Base-by-base conservation (phyloP, 1,140 invertebrate genomes). In the Bombus polaris region DNA sequence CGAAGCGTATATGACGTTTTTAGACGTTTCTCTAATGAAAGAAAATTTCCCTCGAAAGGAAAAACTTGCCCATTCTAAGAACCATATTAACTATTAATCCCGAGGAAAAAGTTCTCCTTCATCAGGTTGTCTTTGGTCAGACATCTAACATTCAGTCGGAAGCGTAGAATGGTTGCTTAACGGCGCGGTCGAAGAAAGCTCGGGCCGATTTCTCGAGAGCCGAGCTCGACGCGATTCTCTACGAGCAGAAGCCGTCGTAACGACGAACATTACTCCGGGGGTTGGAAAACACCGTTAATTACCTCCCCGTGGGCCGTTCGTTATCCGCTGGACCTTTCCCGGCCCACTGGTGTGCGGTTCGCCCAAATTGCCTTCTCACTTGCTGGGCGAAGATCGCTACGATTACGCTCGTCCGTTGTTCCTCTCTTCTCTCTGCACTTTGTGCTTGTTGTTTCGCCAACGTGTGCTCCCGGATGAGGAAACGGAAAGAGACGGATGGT, bases 241-340 rank as follows among this genome's bases (percentile, higher is more conserved):
- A 88, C 89, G 28, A 25, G 90, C 88, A 72, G 85, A 83, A 91
- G 90, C 91, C 92, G 86, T 92, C 91, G 88, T 95, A 95, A 95
- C 94, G 94, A 95, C 93, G 80, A 90, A 91, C 92, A 95, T 95
- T 94, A 95, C 92, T 94, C 92, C 90, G 82, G 83, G 80, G 90
- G 89, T 90, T 90, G 93, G 91, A 93, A 93, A 93, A 93, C 93
- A 89, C 93, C 94, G 93, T 95, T 95, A 95, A 94, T 95, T 95
- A 95, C 90, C 92, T 92, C 89, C 91, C 79, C 79, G 32, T 66
- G 87, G 91, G 90, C 90, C 91, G 92, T 95, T 93, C 93, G 91
- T 95, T 95, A 95, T 95, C 92, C 92, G 71, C 83, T 81, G 91
- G 92, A 93, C 93, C 90, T 91, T 83, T 44, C 81, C 78, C 79